Evolutionary conservation across 2,797 vertebrate species (phyloP).

Genomic region (Xenops minutus): DNA sequence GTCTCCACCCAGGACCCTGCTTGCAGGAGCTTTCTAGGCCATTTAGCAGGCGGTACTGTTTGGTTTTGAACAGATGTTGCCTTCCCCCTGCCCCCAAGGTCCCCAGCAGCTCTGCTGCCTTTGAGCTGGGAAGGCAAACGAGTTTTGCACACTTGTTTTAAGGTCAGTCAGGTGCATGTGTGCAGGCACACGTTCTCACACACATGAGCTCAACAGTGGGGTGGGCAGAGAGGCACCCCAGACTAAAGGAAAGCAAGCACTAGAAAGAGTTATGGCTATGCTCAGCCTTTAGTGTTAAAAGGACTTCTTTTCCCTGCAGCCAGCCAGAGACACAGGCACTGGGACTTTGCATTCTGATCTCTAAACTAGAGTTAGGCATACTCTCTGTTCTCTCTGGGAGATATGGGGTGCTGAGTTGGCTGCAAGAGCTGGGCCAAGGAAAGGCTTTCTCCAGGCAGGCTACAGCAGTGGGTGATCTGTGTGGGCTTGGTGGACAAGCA

Average conservation of each 20-base stretch:
- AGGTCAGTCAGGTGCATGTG: constrained; percentile 53
- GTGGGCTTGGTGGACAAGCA: neutral
- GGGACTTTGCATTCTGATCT: neutral
- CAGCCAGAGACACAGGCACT: neutral
- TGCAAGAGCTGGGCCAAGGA: neutral
- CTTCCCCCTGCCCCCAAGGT: constrained; percentile 72
- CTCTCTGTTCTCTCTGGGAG: neutral
- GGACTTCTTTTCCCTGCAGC: neutral
- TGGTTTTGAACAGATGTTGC: constrained; percentile 82
- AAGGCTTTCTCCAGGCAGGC: neutral
- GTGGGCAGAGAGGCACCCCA: neutral
- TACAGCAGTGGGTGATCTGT: neutral
- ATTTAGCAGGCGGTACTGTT: constrained; percentile 83
- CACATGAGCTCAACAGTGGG: neutral
- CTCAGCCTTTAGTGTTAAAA: neutral
- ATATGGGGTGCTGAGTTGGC: rapidly evolving
- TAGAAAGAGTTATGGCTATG: neutral
- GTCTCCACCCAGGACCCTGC: constrained; percentile 72
- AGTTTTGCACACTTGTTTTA: constrained; percentile 64
- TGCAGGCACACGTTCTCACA: neutral
- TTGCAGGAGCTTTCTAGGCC: constrained; percentile 79
- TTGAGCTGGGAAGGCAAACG: constrained; percentile 46
- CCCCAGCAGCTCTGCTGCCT: constrained; percentile 54
- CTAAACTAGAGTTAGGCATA: neutral
- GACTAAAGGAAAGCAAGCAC: neutral